Conservation (phyloP, 2,888 invertebrate species). For the Tachina fera region DNA sequence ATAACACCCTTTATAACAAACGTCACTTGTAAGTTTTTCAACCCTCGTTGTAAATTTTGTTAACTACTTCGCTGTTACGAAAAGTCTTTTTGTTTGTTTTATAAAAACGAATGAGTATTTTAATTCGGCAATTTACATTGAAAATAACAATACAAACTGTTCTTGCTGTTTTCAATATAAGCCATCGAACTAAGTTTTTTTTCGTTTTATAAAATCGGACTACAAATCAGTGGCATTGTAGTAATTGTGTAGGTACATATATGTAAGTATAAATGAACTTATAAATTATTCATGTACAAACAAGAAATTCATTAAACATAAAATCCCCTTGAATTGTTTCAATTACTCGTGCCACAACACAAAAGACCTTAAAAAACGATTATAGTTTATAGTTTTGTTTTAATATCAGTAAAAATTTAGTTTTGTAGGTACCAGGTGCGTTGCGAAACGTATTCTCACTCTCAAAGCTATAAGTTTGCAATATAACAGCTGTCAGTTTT, state of each 20-base stretch:
- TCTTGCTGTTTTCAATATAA: too few species aligned
- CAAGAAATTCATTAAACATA: neutral
- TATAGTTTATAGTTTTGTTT: neutral
- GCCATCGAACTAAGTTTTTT: too few species aligned
- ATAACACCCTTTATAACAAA: conserved; percentile 22
- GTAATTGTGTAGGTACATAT: neutral
- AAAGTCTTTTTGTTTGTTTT: too few species aligned
- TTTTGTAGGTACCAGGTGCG: conserved; percentile 4
- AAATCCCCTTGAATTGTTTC: conserved; percentile 6
- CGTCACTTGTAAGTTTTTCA: conserved; percentile 39
- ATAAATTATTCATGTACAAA: neutral
- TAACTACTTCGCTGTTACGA: too few species aligned
- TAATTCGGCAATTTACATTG: too few species aligned
- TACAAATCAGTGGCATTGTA: too few species aligned
- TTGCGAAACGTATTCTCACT: neutral
- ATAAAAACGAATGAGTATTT: too few species aligned
- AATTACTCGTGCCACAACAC: conserved; percentile 42
- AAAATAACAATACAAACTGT: too few species aligned
- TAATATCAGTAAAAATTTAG: neutral
- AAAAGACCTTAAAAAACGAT: neutral
- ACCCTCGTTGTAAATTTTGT: conserved; percentile 26
- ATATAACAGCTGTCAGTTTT: conserved; percentile 33
- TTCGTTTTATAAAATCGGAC: too few species aligned
- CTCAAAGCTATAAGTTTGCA: neutral
- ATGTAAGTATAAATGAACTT: neutral